Evolutionary conservation across 2,113 vertebrate species (phyloP).

Genomic region (Psephotus haematonotus): DNA sequence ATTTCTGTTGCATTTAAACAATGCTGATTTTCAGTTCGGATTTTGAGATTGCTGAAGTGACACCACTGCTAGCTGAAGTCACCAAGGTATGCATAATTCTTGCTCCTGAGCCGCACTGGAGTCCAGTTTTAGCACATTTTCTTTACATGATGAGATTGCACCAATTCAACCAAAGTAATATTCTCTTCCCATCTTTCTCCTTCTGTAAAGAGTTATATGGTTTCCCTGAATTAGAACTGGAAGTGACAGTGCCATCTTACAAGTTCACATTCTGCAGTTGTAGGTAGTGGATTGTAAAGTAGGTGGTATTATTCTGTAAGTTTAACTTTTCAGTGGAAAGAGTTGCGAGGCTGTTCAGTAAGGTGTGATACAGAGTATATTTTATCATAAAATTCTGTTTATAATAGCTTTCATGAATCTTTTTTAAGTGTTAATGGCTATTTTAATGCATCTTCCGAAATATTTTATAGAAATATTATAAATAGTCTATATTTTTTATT

Average conservation of each 20-base stretch:
- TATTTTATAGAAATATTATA: not conserved
- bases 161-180: not conserved
- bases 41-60: not conserved
- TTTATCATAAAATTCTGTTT: not conserved
- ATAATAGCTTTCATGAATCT: not conserved
- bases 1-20: not conserved
- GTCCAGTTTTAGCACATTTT: not conserved
- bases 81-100: not conserved
- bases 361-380: not conserved
- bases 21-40: not conserved
- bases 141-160: not conserved
- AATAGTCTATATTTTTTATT: not conserved
- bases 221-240: not conserved
- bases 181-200: not conserved
- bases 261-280: slow-evolving; percentile 12
- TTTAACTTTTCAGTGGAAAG: not conserved
- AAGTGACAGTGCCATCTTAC: not conserved
- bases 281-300: not conserved
- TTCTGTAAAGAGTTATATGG: not conserved
- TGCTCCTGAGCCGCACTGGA: not conserved
- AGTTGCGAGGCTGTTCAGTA: not conserved
- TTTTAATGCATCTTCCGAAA: not conserved
- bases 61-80: not conserved
- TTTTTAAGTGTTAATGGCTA: not conserved
- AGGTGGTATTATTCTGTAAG: not conserved